Conservation (phyloP, 2,797 vertebrate species). For the Ispidina lecontei region DNA sequence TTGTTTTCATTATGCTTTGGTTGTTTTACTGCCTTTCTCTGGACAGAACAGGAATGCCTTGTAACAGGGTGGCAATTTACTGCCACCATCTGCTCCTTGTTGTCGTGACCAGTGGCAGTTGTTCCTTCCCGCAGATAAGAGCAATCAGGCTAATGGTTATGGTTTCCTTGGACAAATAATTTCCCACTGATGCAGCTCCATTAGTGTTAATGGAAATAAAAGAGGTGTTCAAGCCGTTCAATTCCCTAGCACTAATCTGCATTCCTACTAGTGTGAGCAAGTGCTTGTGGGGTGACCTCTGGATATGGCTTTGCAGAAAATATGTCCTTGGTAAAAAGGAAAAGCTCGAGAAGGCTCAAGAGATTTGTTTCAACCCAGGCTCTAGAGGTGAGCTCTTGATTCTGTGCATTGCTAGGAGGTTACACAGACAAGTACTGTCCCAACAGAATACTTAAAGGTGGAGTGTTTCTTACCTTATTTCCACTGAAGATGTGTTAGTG, state of each 20-base stretch:
- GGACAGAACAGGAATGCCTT: not conserved
- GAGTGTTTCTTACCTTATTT: conserved; percentile 43
- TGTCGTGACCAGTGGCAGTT: not conserved
- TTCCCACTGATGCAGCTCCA: not conserved
- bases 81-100: not conserved
- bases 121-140: not conserved
- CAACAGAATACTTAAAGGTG: not conserved
- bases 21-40: not conserved
- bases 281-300: accelerated
- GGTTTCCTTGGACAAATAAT: not conserved
- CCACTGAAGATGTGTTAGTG: accelerated
- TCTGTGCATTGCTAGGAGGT: not conserved
- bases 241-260: accelerated
- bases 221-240: not conserved
- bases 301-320: not conserved
- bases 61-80: not conserved
- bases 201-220: not conserved
- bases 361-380: not conserved
- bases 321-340: not conserved
- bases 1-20: not conserved
- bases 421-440: not conserved
- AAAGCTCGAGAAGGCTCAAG: not conserved
- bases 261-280: not conserved
- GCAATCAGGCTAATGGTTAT: not conserved
- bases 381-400: not conserved